A percentile compares a stretch with the other conserved stretches of the same genome.
Conservation (phyloP, 2,888 invertebrate species). For the Drosophila melanocephala region DNA sequence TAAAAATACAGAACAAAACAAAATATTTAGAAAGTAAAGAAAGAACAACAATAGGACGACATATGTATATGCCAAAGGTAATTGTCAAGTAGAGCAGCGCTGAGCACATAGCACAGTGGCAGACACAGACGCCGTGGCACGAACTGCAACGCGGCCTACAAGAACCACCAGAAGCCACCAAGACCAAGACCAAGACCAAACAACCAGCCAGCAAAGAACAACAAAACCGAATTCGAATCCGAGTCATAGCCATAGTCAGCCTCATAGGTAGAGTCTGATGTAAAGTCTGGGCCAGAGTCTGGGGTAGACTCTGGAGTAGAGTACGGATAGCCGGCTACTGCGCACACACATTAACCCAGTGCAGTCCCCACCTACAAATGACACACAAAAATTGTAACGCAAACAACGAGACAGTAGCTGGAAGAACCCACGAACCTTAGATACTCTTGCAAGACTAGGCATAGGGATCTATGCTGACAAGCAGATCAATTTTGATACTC, state of each 20-base stretch:
- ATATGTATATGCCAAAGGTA: constrained; percentile 72
- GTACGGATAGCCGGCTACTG: constrained; percentile 39
- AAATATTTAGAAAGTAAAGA: constrained; percentile 81
- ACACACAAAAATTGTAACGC: constrained; percentile 80
- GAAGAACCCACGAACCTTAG: constrained; percentile 5
- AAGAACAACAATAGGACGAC: constrained; percentile 68
- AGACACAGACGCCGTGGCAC: constrained; percentile 65
- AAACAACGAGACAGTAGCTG: constrained; percentile 34
- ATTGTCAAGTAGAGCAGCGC: constrained; percentile 78
- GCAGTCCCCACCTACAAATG: constrained; percentile 66
- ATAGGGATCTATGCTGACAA: neutral
- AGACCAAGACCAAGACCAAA: constrained; percentile 21
- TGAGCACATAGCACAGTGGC: constrained; percentile 29
- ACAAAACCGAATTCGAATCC: constrained; percentile 20
- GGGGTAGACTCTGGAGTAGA: constrained; percentile 10
- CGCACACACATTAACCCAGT: constrained; percentile 66
- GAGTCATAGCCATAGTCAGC: constrained; percentile 7
- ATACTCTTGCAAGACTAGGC: constrained; percentile 35
- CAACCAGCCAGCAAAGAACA: constrained; percentile 21
- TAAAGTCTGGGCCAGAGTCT: constrained; percentile 9
- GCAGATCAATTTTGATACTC: neutral
- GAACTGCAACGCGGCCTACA: constrained; percentile 53
- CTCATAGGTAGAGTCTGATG: constrained; percentile 15
- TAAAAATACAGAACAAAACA: constrained; percentile 25
- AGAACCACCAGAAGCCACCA: constrained; percentile 13